phyloP scores from a whole-genome alignment of 2,113 vertebrate genomes.

The Petrocephalus microphthalmus region DNA sequence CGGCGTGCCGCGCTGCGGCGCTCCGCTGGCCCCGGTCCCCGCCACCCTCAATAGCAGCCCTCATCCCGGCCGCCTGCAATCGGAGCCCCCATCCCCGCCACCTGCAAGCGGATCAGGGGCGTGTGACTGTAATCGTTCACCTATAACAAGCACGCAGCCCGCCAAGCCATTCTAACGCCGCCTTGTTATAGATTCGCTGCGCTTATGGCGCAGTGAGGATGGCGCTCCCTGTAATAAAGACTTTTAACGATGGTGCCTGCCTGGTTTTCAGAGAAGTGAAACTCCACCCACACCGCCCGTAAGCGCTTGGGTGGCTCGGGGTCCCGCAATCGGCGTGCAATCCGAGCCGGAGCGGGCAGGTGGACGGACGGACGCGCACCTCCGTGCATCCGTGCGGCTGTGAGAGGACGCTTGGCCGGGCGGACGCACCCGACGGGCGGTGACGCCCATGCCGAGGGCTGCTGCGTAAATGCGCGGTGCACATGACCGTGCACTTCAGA shows the following conservation, averaged over 20 bases:
- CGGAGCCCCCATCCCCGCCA: neutral
- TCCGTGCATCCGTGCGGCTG: neutral
- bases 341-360: neutral
- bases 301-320: neutral
- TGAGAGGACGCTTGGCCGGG: neutral
- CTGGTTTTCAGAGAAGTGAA: neutral
- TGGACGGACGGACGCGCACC: neutral
- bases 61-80: neutral
- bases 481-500: neutral
- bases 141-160: neutral
- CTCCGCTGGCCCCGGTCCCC: neutral
- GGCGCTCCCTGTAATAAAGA: neutral
- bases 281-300: neutral
- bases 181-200: neutral
- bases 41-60: neutral
- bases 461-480: neutral
- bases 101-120: too few relatives aligned
- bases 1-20: neutral
- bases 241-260: neutral
- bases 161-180: neutral
- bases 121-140: neutral
- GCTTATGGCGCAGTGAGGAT: neutral
- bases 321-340: neutral
- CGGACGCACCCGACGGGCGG: neutral
- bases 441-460: slow-evolving; percentile 6